Percentiles rank a stretch among this genome's conserved stretches.
phyloP scores from a whole-genome alignment of 2,888 invertebrate species.

The Nomada flava region DNA sequence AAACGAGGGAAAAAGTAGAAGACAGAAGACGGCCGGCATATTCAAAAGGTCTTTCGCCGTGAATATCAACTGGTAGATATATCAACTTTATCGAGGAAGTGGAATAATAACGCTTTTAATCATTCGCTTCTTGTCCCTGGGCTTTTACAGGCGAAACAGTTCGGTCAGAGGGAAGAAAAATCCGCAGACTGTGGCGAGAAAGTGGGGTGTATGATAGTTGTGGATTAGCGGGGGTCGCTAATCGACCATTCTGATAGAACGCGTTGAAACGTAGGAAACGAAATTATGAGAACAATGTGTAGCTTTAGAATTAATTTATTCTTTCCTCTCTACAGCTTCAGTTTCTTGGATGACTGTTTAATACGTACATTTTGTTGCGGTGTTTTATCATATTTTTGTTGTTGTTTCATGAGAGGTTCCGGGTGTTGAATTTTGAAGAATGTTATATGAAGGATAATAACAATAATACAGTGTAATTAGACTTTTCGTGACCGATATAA shows the following conservation, averaged over 20 bases:
- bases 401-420: no score
- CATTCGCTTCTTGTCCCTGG: neutral
- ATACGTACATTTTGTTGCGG: no score
- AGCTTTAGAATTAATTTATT: neutral
- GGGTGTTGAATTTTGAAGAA: no score
- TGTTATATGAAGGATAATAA: no score
- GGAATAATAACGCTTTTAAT: conserved; percentile 44
- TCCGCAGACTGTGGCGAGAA: neutral
- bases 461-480: no score
- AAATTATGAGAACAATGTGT: no score
- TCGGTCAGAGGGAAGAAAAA: neutral
- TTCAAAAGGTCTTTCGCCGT: conserved; percentile 45
- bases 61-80: conserved; percentile 49
- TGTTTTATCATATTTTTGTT: no score
- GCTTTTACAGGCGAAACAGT: neutral
- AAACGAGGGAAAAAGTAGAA: conserved; percentile 46
- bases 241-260: neutral
- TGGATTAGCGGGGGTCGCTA: neutral
- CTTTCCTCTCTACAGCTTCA: neutral
- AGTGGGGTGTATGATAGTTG: neutral
- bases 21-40: conserved; percentile 43
- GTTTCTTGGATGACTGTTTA: no score
- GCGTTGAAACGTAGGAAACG: neutral
- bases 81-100: conserved; percentile 36
- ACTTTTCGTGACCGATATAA: no score